Base-by-base conservation (phyloP, 2,113 vertebrate species). In the Limanda limanda region DNA sequence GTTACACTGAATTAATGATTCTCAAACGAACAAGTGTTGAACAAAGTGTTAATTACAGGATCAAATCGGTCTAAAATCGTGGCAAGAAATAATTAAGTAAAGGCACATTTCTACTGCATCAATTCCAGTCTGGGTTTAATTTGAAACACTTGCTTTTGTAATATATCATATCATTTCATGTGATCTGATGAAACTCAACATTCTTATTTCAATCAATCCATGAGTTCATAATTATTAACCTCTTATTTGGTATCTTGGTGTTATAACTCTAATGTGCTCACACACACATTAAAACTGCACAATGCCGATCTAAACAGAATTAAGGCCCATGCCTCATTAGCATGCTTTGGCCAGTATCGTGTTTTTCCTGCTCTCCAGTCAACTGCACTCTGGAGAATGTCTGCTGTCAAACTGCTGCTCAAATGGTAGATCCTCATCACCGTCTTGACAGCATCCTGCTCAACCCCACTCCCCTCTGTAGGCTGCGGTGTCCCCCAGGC, bases 361-460 rank as follows among this genome's bases (percentile, higher is more conserved):
- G 79, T 71, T 87, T 62, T 42, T n/a, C 20, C 23, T 62, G 57
- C 65, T 45, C 52, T 86, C 56, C 47, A 77, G 48, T 65, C 25
- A 0, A 14, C 25, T 65, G 47, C 25, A 37, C 75, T 58, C 73
- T 69, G 52, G 80, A 74, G 79, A 84, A 52, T 37, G 23, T 86
- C 59, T 71, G 76, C 60, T 83, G 79, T 85, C 74, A 83, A 69
- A 81, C 62, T 63, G 37, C 18, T 76, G 68, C 59, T 62, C 27
- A 13, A 17, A 27, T 25, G 62, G 18, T 68, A 23, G 57, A 59
- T 77, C 20, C 42, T 54, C 48, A 52, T 65, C 42, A 23, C n/a
- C 23, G 60, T 65, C 62, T 51, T 83, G 79, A 74, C 68, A 82
- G 65, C 81, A 76, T 70, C 73, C 56, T 13, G 56, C 40, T 56